Base-by-base conservation (phyloP, 2,888 invertebrate genomes). In the Andricus curvator region DNA sequence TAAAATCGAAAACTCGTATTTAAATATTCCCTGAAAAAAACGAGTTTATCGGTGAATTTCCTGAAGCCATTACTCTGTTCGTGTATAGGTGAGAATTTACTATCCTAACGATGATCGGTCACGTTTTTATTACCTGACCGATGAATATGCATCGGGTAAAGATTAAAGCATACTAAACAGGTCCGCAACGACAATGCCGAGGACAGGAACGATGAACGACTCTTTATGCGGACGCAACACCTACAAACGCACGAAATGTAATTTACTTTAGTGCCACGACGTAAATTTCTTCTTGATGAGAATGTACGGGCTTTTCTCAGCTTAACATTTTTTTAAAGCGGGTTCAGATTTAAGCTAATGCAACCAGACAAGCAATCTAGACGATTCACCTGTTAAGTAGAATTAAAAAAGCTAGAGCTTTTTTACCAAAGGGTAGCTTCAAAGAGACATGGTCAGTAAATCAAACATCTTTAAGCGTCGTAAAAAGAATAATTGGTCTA, bases 241-340 rank as follows among this genome's bases (percentile, higher is more conserved):
- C 70, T 70, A 74, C 56, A 74, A 56, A 51, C 74, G 56, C 74
- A 51, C 74, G 56, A 74, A 86, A 86, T 85, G 88, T 88, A 90
- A 90, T 90, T 90, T 88, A 86, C 88, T 87, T 86, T 86, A 86
- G 84, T 85, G 82, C 80, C 81, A 83, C 83, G 81, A 82, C 88
- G 86, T 90, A 90, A 90, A 90, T 90, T 89, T 86, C 82, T 81
- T 82, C 85, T 84, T 87, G 88, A 90, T 88, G 90, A 88, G 86
- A 89, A 89, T 87, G 86, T 88, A 88, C 86, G 89, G 82, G 80
- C 83, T 79, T n/a, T 33, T 15, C 29, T 74, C 33, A 74, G 86
- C 85, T 89, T 88, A 89, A 88, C 84, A 85, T 87, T 83, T 78
- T 78, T 78, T 60, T 68, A n/a, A 78, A 44, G 48, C 25, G 67